Conservation (phyloP, 2,113 vertebrate genomes). For the Brachyhypopomus gauderio region DNA sequence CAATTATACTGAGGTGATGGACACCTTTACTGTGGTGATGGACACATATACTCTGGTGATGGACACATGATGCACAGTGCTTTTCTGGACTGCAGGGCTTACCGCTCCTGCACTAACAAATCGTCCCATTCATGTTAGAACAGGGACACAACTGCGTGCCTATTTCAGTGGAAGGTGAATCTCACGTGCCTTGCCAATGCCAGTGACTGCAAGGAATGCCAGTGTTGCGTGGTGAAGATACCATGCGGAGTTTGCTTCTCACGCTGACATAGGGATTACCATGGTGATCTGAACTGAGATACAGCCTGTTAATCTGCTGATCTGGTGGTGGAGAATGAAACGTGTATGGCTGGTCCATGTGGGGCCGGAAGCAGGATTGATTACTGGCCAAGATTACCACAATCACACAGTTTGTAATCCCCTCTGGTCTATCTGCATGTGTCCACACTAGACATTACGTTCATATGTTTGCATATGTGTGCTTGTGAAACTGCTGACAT, state of each 20-base stretch:
- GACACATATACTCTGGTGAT: too few relatives aligned
- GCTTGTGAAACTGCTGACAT: too few relatives aligned
- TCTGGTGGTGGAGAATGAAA: not conserved
- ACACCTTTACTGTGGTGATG: too few relatives aligned
- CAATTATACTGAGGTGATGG: too few relatives aligned
- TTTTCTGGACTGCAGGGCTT: too few relatives aligned
- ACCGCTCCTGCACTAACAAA: too few relatives aligned
- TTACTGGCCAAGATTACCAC: not conserved
- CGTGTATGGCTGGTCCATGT: not conserved
- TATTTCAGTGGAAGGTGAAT: too few relatives aligned
- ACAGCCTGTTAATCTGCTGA: not conserved
- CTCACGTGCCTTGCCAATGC: slow-evolving; percentile 5
- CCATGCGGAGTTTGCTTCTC: not conserved
- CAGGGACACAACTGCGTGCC: too few relatives aligned
- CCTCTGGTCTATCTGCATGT: not conserved
- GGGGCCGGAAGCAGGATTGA: not conserved
- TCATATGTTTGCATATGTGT: too few relatives aligned
- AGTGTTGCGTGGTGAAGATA: not conserved
- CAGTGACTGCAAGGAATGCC: not conserved
- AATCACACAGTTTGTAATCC: not conserved
- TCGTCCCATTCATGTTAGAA: too few relatives aligned
- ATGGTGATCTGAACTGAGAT: not conserved
- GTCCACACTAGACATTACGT: not conserved
- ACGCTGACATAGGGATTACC: not conserved
- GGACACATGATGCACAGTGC: too few relatives aligned